phyloP scores from a whole-genome alignment of 2,888 invertebrate genomes.

The Dryomyza anilis region DNA sequence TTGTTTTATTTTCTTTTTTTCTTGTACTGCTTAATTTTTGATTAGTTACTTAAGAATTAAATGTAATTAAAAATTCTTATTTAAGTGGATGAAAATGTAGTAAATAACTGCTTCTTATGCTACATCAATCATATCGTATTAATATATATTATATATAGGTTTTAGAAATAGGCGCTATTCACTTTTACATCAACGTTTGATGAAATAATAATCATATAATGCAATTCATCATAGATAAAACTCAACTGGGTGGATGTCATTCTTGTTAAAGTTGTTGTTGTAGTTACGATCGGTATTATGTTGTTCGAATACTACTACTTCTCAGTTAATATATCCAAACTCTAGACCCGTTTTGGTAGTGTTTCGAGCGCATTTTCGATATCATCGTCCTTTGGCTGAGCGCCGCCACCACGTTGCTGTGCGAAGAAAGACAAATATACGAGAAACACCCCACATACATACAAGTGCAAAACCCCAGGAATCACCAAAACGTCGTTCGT shows the following conservation, averaged over 20 bases:
- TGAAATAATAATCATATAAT: neutral
- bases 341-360: slow-evolving; percentile 52
- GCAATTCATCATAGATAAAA: neutral
- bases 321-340: too few species aligned
- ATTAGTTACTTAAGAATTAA: slow-evolving; percentile 10
- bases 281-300: too few species aligned
- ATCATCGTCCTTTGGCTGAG: slow-evolving; percentile 58
- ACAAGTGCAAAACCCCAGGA: slow-evolving; percentile 12
- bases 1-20: slow-evolving; percentile 6
- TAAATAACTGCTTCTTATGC: slow-evolving; percentile 8
- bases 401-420: too few species aligned
- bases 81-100: slow-evolving; percentile 6
- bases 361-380: slow-evolving; percentile 52
- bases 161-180: neutral
- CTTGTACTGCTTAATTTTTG: neutral
- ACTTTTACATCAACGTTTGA: too few species aligned
- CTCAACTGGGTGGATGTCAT: neutral
- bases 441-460: neutral
- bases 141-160: neutral
- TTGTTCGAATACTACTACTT: too few species aligned
- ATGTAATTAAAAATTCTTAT: slow-evolving; percentile 15
- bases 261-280: neutral
- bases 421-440: slow-evolving; percentile 33
- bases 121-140: neutral
- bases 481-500: too few species aligned